These are phyloP conservation scores for Enteromius paludinosus DNA, from an alignment of 2,797 vertebrate genomes.

Conservation along the genomic window DNA sequence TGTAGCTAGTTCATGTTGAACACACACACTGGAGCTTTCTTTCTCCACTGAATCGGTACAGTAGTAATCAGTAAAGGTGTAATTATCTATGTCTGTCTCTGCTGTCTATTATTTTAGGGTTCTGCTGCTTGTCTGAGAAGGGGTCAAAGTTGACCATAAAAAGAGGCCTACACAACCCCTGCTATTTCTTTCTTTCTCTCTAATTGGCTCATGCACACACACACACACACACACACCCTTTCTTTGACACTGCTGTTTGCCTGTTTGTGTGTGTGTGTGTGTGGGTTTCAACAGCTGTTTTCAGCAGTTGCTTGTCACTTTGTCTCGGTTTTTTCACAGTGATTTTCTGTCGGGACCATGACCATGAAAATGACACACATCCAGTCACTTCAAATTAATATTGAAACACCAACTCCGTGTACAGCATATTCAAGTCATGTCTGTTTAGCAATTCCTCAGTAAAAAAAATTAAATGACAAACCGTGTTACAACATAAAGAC, in stretches of 20 bases:
- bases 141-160: constrained; percentile 57
- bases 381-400: neutral
- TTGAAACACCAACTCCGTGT: constrained; percentile 21
- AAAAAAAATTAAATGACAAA: neutral
- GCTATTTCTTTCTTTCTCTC: constrained; percentile 28
- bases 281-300: constrained; percentile 57
- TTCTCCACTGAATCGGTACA: constrained; percentile 4
- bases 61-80: constrained; percentile 36
- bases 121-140: constrained; percentile 59
- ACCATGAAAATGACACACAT: constrained; percentile 49
- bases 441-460: neutral
- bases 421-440: neutral
- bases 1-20: neutral
- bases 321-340: constrained; percentile 35
- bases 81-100: constrained; percentile 39
- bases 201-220: neutral
- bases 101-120: constrained; percentile 25
- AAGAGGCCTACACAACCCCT: constrained; percentile 22
- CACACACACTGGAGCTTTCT: neutral
- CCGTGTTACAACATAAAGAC: neutral
- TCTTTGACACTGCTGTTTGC: constrained; percentile 17
- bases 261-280: neutral
- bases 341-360: constrained; percentile 37
- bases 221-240: constrained; percentile 6
- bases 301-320: constrained; percentile 57